Conservation (phyloP, 1,140 invertebrate species). For the Schmidtea mediterranea region DNA sequence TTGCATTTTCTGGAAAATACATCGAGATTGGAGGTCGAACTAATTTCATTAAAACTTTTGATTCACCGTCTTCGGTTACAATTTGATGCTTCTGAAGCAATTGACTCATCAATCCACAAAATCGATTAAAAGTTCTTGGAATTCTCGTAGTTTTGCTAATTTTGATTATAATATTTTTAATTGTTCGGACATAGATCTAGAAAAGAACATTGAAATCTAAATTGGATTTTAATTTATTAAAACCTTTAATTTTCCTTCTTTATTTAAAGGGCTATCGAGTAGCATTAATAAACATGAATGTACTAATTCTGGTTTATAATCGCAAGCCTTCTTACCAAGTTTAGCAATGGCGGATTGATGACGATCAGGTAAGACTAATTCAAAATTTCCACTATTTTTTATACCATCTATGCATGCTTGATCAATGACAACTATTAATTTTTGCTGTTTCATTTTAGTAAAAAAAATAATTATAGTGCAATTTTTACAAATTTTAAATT, state of each 20-base stretch:
- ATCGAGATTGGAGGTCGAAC: neutral
- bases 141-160: slow-evolving; percentile 91
- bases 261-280: slow-evolving; percentile 72
- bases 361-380: no score
- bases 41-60: slow-evolving; percentile 1
- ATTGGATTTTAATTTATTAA: no score
- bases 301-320: slow-evolving; percentile 58
- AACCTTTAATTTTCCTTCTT: slow-evolving; percentile 36
- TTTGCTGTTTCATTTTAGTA: no score
- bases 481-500: no score
- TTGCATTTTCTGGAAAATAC: neutral
- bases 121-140: slow-evolving; percentile 84
- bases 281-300: slow-evolving; percentile 85
- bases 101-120: slow-evolving; percentile 92
- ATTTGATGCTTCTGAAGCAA: slow-evolving; percentile 55
- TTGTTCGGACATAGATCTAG: slow-evolving; percentile 72
- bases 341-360: no score
- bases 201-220: no score
- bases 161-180: slow-evolving; percentile 87
- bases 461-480: no score
- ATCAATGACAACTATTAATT: no score
- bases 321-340: no score
- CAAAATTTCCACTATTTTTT: no score
- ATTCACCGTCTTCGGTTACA: neutral
- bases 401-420: no score